Conservation (phyloP, 2,888 invertebrate species). For the Sepioteuthis lessoniana region DNA sequence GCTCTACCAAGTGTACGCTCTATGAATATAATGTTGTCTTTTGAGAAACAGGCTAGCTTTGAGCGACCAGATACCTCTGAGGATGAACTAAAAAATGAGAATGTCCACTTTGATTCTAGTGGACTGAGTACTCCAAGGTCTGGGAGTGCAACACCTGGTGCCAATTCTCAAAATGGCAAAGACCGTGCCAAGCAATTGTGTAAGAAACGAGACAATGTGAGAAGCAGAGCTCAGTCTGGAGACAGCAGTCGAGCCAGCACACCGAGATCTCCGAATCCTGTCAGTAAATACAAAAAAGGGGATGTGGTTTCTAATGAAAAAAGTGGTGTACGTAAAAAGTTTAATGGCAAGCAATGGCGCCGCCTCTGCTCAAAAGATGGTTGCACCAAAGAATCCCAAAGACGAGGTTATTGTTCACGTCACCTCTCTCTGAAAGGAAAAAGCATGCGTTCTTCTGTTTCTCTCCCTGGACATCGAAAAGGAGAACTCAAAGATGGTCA, state of each 20-base stretch:
- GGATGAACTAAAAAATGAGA: conserved; percentile 69
- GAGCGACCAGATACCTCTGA: conserved; percentile 67
- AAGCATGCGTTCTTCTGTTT: conserved; percentile 65
- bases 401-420: conserved; percentile 95
- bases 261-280: conserved; percentile 70
- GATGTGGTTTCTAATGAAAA: conserved; percentile 91
- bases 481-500: conserved; percentile 74
- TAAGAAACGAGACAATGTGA: conserved; percentile 68
- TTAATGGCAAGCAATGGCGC: conserved; percentile 99
- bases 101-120: conserved; percentile 69
- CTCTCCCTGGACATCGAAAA: conserved; percentile 70
- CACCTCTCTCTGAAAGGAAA: conserved; percentile 93
- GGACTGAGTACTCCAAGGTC: conserved; percentile 78
- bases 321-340: conserved; percentile 97
- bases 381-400: conserved; percentile 96
- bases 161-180: conserved; percentile 59
- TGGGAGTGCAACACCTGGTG: conserved; percentile 87
- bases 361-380: conserved; percentile 95
- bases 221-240: conserved; percentile 70
- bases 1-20: neutral
- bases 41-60: conserved; percentile 54
- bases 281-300: conserved; percentile 82
- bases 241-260: conserved; percentile 73
- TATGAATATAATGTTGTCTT: neutral
- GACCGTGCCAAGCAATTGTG: conserved; percentile 64